These are phyloP conservation scores for Eptatretus burgeri DNA, from an alignment of 2,113 vertebrate genomes.

Conservation along the genomic window DNA sequence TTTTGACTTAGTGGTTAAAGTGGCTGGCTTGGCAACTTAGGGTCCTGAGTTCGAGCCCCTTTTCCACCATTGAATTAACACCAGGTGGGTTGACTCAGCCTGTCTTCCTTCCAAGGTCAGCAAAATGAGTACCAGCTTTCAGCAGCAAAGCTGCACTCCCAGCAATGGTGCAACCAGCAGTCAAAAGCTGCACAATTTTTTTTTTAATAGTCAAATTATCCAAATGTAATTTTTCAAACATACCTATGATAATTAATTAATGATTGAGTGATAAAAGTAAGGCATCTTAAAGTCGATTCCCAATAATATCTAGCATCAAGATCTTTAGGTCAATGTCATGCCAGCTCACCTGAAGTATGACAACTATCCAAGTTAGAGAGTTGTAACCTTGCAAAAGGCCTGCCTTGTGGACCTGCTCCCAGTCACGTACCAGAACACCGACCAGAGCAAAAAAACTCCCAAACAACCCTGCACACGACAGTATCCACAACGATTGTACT, in stretches of 20 bases:
- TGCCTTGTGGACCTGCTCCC: slow-evolving; percentile 37
- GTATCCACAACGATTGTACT: no score
- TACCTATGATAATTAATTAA: not conserved
- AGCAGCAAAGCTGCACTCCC: no score
- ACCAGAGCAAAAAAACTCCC: slow-evolving; percentile 62
- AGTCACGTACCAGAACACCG: slow-evolving; percentile 60
- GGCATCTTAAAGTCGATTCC: not conserved
- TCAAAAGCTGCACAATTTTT: no score
- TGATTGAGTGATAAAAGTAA: not conserved
- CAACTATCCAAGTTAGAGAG: slow-evolving; percentile 55
- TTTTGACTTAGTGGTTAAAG: no score
- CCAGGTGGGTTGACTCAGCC: no score
- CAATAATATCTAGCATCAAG: slow-evolving; percentile 5
- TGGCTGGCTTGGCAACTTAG: no score
- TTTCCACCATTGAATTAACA: no score
- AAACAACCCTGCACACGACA: slow-evolving; percentile 34
- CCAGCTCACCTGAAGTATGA: slow-evolving; percentile 49
- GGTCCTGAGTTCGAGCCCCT: no score
- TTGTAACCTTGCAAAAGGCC: slow-evolving; percentile 96
- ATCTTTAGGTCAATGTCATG: not conserved
- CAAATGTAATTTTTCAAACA: not conserved
- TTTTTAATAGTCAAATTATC: not conserved
- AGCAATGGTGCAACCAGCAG: no score
- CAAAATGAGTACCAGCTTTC: no score
- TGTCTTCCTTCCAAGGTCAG: no score